Conservation (phyloP, 2,888 invertebrate genomes). For the Napeogenes sylphis region DNA sequence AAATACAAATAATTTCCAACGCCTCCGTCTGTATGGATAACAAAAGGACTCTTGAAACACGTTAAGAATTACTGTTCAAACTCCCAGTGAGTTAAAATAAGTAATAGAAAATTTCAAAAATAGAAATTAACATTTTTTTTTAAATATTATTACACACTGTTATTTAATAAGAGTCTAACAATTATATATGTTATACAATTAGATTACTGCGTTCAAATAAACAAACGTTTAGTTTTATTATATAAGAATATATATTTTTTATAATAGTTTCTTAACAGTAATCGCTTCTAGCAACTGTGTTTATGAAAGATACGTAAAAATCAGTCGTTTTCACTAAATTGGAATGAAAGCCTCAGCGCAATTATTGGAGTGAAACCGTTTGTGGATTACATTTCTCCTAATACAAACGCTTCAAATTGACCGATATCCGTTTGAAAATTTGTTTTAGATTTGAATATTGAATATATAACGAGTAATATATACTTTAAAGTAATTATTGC, state of each 20-base stretch:
- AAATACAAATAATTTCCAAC: no score
- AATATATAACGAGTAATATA: conserved; percentile 2
- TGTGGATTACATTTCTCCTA: conserved; percentile 21
- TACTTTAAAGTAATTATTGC: background rate
- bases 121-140: no score
- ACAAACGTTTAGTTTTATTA: no score
- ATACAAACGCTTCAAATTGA: conserved; percentile 23
- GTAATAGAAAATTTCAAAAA: no score
- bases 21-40: no score
- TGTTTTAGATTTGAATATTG: background rate
- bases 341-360: conserved; percentile 20
- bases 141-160: no score
- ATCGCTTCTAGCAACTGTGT: conserved; percentile 17
- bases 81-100: no score
- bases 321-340: conserved; percentile 25
- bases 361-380: conserved; percentile 16
- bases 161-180: no score
- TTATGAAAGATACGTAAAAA: conserved; percentile 15
- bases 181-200: background rate
- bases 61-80: no score
- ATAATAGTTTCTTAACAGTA: background rate
- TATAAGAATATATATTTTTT: no score
- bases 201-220: no score
- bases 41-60: no score
- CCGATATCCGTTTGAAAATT: conserved; percentile 6